A percentile compares a stretch with the other conserved stretches of the same genome.
Conservation (phyloP, 2,888 invertebrate species). For the Cremastinae sp. region DNA sequence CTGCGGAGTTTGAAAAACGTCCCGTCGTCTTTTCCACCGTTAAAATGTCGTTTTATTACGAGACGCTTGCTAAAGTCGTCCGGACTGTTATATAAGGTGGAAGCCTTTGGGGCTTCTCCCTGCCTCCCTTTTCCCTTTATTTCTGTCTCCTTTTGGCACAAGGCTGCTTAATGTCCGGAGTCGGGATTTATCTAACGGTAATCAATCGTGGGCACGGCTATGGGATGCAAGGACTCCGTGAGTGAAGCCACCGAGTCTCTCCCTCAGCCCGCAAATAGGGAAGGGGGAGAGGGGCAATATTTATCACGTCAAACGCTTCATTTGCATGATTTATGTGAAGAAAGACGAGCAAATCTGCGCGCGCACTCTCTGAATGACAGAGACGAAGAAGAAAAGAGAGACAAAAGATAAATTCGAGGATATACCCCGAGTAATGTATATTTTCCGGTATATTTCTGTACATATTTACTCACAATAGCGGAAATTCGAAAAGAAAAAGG, state of each 20-base stretch:
- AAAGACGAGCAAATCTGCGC: constrained; percentile 26
- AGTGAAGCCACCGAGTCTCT: constrained; percentile 48
- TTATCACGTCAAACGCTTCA: constrained; percentile 79
- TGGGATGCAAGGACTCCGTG: constrained; percentile 54
- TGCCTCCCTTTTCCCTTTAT: constrained; percentile 6
- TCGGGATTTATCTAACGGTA: constrained; percentile 77
- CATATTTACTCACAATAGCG: constrained; percentile 45
- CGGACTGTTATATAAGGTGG: constrained; percentile 55
- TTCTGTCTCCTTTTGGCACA: constrained; percentile 31
- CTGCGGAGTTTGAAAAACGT: constrained; percentile 75
- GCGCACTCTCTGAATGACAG: constrained; percentile 21
- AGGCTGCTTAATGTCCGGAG: constrained; percentile 75
- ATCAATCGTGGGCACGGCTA: constrained; percentile 74
- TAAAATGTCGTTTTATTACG: constrained; percentile 77
- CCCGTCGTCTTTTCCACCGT: constrained; percentile 70
- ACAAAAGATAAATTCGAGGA: background rate
- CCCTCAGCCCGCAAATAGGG: constrained; percentile 14
- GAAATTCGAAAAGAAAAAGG: constrained; percentile 27
- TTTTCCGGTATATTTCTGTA: constrained; percentile 26
- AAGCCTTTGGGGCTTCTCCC: constrained; percentile 40
- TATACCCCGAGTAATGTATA: constrained; percentile 26
- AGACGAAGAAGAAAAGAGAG: background rate
- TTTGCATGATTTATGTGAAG: constrained; percentile 77
- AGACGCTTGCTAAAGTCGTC: constrained; percentile 67
- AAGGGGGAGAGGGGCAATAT: constrained; percentile 73